These are phyloP conservation scores for Drosophila anomalipes DNA, from an alignment of 2,888 invertebrate genomes.

Conservation along the genomic window DNA sequence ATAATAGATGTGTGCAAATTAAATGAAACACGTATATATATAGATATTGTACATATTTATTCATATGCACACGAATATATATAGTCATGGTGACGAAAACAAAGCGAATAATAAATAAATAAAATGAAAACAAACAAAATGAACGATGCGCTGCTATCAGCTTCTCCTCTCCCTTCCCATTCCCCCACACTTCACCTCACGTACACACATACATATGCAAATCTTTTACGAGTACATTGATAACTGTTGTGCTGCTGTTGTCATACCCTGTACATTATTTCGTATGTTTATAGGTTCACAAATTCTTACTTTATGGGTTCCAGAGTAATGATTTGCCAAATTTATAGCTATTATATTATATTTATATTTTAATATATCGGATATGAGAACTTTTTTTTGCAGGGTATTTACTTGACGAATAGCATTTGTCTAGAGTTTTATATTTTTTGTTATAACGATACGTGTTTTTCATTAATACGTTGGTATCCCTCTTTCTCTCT, in stretches of 20 bases:
- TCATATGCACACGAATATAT: background rate
- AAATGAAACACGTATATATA: slow-evolving; percentile 10
- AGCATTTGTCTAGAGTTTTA: background rate
- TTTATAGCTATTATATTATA: background rate
- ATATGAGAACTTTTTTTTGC: background rate
- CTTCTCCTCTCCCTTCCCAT: background rate
- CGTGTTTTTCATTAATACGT: slow-evolving; percentile 16
- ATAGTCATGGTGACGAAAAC: slow-evolving; percentile 50
- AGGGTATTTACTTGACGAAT: slow-evolving; percentile 10
- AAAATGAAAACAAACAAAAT: slow-evolving; percentile 60
- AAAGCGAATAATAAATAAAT: slow-evolving; percentile 20
- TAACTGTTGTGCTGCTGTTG: background rate
- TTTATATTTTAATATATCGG: background rate
- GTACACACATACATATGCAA: slow-evolving; percentile 7
- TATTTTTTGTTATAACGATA: slow-evolving; percentile 12
- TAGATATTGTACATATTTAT: background rate
- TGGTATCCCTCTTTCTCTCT: background rate
- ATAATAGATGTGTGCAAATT: slow-evolving; percentile 17
- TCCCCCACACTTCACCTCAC: background rate
- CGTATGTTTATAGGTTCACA: background rate
- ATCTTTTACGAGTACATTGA: slow-evolving; percentile 8
- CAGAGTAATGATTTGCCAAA: background rate
- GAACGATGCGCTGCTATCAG: background rate
- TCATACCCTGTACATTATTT: background rate
- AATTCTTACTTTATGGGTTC: background rate